Base-by-base conservation (phyloP, 2,888 invertebrate species). In the Drosophila leonis region DNA sequence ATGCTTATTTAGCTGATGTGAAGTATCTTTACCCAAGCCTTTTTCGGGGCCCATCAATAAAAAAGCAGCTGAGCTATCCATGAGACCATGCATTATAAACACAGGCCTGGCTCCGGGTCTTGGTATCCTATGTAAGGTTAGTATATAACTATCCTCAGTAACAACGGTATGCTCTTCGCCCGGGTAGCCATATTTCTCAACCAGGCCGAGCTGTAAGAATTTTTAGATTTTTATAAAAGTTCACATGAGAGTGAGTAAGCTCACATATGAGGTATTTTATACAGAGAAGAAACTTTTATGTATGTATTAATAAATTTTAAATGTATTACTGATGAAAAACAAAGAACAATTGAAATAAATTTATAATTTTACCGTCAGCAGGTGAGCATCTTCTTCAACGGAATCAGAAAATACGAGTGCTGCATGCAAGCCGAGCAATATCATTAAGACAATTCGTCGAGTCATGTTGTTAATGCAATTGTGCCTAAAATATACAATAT, bases 61-160 rank as follows among this genome's bases (percentile, higher is more conserved):
- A 95, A 95, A 98, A 75, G 96, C 95, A 6, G 95, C 95, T 0
- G 97, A 96, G 6, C 95, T 95, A 46, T 95, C 95, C 27, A 97
- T 91, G 0, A 98, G 92, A 0, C 98, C 96, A 82, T 96, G 96
- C 92, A 95, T 94, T 41, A 96, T 54, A n/a, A 96, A 93, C 0
- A 95, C 92, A 0, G 94, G 94, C 0, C 80, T 87, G 44, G 93
- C 92, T n/a, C 93, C 93, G 3, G 94, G 93, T 1, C 94, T 94
- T 33, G 95, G 94, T 48, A 98, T 96, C 46, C 97, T 94, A 90
- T 97, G 97, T 86, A 97, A 78, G 69, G 94, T 94, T 72, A 98
- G 93, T n/a, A 97, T 94, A 88, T 97, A 98, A 2, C 96, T 97
- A 93, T 98, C 98, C 3, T 94, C 91, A 0, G 98, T 98, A 4